A percentile compares a stretch with the other conserved stretches of the same genome.
These are phyloP conservation scores for Disparrhopalites patrizii DNA, from an alignment of 2,888 invertebrate species.

Conservation along the genomic window DNA sequence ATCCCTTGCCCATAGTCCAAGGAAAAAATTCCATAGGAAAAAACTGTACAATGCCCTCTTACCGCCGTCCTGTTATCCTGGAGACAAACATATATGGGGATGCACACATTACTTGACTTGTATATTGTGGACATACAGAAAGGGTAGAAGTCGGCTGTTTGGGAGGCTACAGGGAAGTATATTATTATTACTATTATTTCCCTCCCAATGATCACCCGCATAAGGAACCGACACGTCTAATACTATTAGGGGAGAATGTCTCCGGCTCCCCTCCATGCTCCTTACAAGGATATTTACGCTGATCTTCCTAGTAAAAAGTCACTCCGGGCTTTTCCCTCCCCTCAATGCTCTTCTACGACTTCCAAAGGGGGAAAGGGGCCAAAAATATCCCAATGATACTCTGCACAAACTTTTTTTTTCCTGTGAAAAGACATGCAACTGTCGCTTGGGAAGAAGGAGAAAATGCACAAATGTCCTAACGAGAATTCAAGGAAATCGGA, in stretches of 20 bases:
- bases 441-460: background rate
- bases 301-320: constrained; percentile 21
- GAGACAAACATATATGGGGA: too few relatives aligned
- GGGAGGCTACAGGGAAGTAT: too few relatives aligned
- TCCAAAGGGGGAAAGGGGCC: background rate
- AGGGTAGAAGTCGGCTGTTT: too few relatives aligned
- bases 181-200: background rate
- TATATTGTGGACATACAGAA: too few relatives aligned
- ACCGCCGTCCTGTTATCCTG: too few relatives aligned
- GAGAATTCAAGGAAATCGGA: too few relatives aligned
- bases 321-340: background rate
- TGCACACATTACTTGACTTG: too few relatives aligned
- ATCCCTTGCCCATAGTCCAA: too few relatives aligned
- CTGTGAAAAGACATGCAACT: background rate
- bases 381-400: too few relatives aligned
- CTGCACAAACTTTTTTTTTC: background rate
- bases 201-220: background rate
- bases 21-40: too few relatives aligned
- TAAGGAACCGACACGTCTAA: constrained; percentile 1
- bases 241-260: background rate
- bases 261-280: background rate
- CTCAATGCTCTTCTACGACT: background rate
- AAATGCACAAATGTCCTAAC: too few relatives aligned
- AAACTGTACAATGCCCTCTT: too few relatives aligned
- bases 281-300: background rate